phyloP scores from a whole-genome alignment of 2,797 vertebrate genomes.

The Cyprinella venusta region DNA sequence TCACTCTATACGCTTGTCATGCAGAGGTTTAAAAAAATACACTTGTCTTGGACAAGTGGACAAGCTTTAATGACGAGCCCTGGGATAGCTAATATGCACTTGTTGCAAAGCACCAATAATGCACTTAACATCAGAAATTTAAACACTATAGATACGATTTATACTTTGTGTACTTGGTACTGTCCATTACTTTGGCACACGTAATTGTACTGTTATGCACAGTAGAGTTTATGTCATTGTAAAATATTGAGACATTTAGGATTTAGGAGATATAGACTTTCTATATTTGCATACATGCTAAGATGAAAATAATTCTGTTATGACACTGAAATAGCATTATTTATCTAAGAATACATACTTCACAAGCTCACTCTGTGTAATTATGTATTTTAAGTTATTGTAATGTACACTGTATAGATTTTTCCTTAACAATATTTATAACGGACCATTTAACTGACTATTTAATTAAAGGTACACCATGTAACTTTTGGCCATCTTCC shows the following conservation, averaged over 20 bases:
- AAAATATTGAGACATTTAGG: not conserved
- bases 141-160: not conserved
- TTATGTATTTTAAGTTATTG: not conserved
- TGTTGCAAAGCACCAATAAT: not conserved
- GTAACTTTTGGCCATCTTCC: not conserved
- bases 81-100: not conserved
- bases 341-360: not conserved
- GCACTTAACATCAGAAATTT: conserved; percentile 2
- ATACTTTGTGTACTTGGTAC: not conserved
- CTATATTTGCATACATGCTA: conserved; percentile 2
- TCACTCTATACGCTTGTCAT: not conserved
- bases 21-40: not conserved
- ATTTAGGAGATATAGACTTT: not conserved
- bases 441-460: not conserved
- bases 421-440: not conserved
- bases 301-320: not conserved
- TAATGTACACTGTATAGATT: conserved; percentile 1
- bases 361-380: not conserved
- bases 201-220: conserved; percentile 1
- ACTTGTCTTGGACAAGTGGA: not conserved
- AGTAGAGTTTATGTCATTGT: not conserved
- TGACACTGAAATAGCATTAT: not conserved
- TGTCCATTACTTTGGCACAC: not conserved
- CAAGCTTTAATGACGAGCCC: not conserved
- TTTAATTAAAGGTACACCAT: not conserved